Evolutionary conservation across 1,140 invertebrate genomes (phyloP).

Genomic region (Drosophila miranda): DNA sequence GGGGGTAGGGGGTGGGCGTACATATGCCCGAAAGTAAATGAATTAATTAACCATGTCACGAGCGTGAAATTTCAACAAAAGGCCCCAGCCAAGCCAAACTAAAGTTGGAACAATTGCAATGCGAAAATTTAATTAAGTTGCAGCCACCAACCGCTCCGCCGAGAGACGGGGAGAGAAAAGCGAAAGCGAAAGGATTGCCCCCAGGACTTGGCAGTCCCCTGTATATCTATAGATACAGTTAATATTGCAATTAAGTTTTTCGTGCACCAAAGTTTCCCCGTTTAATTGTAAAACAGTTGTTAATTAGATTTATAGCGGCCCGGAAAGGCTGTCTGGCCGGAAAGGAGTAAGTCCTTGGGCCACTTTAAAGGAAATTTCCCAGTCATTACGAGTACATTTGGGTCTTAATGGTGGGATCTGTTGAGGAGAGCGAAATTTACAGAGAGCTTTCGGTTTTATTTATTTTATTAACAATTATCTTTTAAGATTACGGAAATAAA

Average conservation of each 20-base stretch:
- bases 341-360: not conserved
- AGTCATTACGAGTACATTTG: not conserved
- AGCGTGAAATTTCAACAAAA: conserved; percentile 73
- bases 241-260: conserved; percentile 67
- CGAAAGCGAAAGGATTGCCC: conserved; percentile 11
- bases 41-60: conserved; percentile 78
- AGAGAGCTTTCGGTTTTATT: too few relatives aligned
- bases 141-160: conserved; percentile 4
- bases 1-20: too few relatives aligned
- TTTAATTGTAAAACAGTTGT: conserved; percentile 56
- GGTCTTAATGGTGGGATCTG: not conserved
- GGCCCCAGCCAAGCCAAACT: conserved; percentile 20
- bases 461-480: too few relatives aligned
- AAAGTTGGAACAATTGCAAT: conserved; percentile 65
- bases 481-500: too few relatives aligned
- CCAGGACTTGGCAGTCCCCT: conserved; percentile 6
- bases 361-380: conserved; percentile 12
- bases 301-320: conserved; percentile 53
- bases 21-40: conserved; percentile 59
- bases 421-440: too few relatives aligned
- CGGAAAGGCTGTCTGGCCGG: conserved; percentile 2
- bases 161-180: too few relatives aligned
- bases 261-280: conserved; percentile 41
- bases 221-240: conserved; percentile 41
- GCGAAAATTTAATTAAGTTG: conserved; percentile 75